These are phyloP conservation scores for Hapalemur alaotrensis DNA, from an alignment of 2,797 vertebrate genomes.

Conservation along the genomic window DNA sequence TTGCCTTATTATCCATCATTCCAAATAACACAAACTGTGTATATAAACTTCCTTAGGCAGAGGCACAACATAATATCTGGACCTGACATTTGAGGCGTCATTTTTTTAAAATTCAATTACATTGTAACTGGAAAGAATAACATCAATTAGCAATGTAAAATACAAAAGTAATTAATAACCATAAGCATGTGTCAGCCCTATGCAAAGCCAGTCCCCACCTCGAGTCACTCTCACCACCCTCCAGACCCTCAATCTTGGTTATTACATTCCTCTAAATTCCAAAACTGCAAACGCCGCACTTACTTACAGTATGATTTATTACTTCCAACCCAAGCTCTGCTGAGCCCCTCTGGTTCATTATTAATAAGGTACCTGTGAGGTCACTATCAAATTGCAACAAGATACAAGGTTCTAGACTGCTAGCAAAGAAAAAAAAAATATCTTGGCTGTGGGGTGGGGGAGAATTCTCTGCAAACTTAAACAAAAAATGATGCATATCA, in stretches of 20 bases:
- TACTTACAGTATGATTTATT: conserved; percentile 69
- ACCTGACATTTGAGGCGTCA: conserved; percentile 34
- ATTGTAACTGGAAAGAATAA: conserved; percentile 57
- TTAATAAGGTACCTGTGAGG: conserved; percentile 69
- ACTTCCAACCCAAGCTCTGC: conserved; percentile 5
- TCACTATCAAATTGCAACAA: conserved; percentile 60
- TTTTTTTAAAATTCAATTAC: conserved; percentile 48
- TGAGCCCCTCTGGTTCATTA: conserved; percentile 63
- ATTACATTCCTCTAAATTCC: conserved; percentile 33
- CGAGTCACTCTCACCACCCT: background rate
- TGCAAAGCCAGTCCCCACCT: background rate
- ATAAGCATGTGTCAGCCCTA: background rate
- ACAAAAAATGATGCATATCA: background rate
- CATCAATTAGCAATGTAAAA: conserved; percentile 61
- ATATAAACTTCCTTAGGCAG: background rate
- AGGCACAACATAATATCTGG: background rate
- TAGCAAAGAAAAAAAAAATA: background rate
- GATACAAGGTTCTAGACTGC: background rate
- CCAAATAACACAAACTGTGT: background rate
- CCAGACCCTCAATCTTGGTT: conserved; percentile 32
- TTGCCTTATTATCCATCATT: conserved; percentile 40
- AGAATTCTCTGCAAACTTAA: background rate
- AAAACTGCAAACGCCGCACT: conserved; percentile 41
- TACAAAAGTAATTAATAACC: conserved; percentile 64
- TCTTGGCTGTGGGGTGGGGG: too few species aligned